These are phyloP conservation scores for Pterocles burchelli DNA, from an alignment of 2,113 vertebrate genomes.

Conservation along the genomic window DNA sequence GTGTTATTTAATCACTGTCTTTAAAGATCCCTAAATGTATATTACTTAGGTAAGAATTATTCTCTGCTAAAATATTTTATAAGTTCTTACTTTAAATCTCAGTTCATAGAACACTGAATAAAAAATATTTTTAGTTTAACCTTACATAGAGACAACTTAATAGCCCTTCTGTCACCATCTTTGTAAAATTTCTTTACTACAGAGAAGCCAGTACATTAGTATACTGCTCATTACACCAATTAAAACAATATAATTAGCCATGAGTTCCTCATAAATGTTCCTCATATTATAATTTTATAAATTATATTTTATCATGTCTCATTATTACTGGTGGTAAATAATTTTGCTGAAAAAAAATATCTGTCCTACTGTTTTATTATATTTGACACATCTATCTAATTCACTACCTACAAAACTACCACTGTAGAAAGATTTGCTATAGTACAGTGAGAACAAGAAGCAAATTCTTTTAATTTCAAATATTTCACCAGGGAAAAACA, in stretches of 20 bases:
- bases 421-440: not conserved
- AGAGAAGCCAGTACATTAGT: not conserved
- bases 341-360: not conserved
- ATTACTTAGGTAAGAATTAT: not conserved
- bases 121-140: not conserved
- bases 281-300: not conserved
- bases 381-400: not conserved
- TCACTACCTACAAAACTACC: not conserved
- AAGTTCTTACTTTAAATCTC: not conserved
- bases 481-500: not conserved
- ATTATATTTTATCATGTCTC: not conserved
- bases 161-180: not conserved
- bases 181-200: not conserved
- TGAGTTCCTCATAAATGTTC: not conserved
- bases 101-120: not conserved
- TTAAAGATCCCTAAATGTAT: not conserved
- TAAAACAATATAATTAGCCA: not conserved
- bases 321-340: not conserved
- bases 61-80: not conserved
- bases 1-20: not conserved
- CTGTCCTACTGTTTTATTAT: not conserved
- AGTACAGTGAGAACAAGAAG: not conserved
- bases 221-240: not conserved
- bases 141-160: not conserved
- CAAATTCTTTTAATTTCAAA: not conserved